Percentiles rank a stretch among this genome's conserved stretches.
phyloP scores from a whole-genome alignment of 2,888 invertebrate species.

The Drosophila multiciliata region DNA sequence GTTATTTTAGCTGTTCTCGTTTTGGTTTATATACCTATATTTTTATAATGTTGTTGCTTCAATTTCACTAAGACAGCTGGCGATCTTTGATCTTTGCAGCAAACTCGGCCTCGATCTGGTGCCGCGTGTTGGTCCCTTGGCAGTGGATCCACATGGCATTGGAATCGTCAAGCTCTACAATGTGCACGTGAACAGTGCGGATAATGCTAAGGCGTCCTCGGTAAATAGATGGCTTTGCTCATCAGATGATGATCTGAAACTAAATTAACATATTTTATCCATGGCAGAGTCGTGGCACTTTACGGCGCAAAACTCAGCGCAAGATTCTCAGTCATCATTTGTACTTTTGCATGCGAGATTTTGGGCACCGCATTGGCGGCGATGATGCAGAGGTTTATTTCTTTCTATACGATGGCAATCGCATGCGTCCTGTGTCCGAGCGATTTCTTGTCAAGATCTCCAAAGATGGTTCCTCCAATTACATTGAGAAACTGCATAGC shows the following conservation, averaged over 20 bases:
- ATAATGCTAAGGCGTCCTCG: conserved; percentile 88
- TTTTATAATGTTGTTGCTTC: conserved; percentile 7
- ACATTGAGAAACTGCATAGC: conserved; percentile 93
- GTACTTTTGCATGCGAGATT: conserved; percentile 94
- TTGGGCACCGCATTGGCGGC: conserved; percentile 94
- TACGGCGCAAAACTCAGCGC: conserved; percentile 82
- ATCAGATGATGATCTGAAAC: neutral
- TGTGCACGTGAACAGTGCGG: conserved; percentile 91
- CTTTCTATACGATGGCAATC: conserved; percentile 90
- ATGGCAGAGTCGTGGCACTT: conserved; percentile 84
- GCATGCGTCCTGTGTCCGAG: conserved; percentile 93
- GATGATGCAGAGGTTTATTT: conserved; percentile 96
- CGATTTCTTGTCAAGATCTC: conserved; percentile 95
- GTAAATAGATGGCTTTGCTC: conserved; percentile 86
- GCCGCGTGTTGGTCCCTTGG: conserved; percentile 94
- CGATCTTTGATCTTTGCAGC: conserved; percentile 86
- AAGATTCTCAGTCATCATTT: conserved; percentile 90
- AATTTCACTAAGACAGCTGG: conserved; percentile 23
- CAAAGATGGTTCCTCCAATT: conserved; percentile 95
- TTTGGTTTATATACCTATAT: conserved; percentile 3
- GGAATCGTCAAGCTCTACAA: conserved; percentile 95
- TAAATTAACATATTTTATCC: no score
- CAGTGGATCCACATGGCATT: conserved; percentile 95
- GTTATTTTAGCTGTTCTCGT: conserved; percentile 55
- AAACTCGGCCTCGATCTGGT: conserved; percentile 96